phyloP scores from a whole-genome alignment of 2,113 vertebrate genomes.

The Plotosus lineatus region DNA sequence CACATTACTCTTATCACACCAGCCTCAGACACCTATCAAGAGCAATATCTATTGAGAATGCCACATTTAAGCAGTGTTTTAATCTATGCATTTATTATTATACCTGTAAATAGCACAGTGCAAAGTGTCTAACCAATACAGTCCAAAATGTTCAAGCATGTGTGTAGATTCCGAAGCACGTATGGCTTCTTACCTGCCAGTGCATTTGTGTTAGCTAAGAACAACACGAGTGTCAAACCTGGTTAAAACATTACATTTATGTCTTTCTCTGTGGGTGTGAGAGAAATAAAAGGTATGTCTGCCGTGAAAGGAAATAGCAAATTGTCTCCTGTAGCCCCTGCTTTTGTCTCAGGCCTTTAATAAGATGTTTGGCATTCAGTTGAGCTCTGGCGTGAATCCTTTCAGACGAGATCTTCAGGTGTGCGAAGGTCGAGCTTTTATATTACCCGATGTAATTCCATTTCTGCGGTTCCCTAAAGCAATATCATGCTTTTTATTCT shows the following conservation, averaged over 20 bases:
- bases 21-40: no score
- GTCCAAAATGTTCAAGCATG: conserved; percentile 46
- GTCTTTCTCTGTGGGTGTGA: background rate
- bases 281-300: conserved; percentile 19
- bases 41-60: no score
- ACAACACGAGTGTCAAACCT: conserved; percentile 9
- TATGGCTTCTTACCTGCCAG: background rate
- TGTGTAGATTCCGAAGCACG: conserved; percentile 52
- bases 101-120: background rate
- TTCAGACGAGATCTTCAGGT: conserved; percentile 42
- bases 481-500: conserved; percentile 23
- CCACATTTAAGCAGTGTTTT: no score
- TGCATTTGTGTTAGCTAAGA: conserved; percentile 18
- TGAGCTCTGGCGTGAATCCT: conserved; percentile 12
- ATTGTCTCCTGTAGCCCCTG: conserved; percentile 12
- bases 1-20: no score
- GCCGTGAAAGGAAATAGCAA: conserved; percentile 13
- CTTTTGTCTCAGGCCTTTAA: conserved; percentile 53
- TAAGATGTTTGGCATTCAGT: conserved; percentile 50
- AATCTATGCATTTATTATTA: background rate
- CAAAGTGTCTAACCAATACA: background rate
- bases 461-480: conserved; percentile 25
- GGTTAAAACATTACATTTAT: conserved; percentile 4
- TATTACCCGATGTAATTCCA: conserved; percentile 37
- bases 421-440: conserved; percentile 53